Evolutionary conservation across 1,140 invertebrate species (phyloP).

Genomic region (Pseudoatta argentina): DNA sequence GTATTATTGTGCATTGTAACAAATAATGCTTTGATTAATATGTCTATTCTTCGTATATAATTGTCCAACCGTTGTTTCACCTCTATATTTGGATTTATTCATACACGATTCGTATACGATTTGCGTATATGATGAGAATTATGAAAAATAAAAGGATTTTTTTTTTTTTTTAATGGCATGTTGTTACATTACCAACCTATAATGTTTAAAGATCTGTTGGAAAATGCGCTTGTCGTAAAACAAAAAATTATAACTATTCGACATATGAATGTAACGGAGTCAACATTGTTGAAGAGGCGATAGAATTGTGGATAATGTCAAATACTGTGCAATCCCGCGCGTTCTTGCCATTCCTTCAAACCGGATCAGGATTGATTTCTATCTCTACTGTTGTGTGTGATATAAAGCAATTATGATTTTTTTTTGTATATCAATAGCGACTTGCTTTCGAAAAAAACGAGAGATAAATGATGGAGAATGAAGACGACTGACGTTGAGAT

Average conservation of each 20-base stretch:
- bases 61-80: conserved; percentile 25
- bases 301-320: background rate
- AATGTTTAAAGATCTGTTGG: background rate
- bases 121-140: conserved; percentile 4
- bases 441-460: background rate
- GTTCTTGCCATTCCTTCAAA: conserved; percentile 12
- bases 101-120: background rate
- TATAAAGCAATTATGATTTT: conserved; percentile 28
- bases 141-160: background rate
- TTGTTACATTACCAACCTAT: background rate
- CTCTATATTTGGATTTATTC: conserved; percentile 38
- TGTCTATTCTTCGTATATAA: conserved; percentile 37
- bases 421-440: background rate
- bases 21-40: conserved; percentile 61
- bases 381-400: background rate
- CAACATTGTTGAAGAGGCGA: background rate
- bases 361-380: conserved; percentile 24
- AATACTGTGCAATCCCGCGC: background rate
- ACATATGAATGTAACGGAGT: conserved; percentile 1
- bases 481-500: background rate
- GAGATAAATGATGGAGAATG: conserved; percentile 13
- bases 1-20: conserved; percentile 25
- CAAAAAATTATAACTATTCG: background rate
- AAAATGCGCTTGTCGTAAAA: background rate
- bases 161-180: background rate